Evolutionary conservation across 1,140 invertebrate species (phyloP).

Genomic region (Pollicipes pollicipes): DNA sequence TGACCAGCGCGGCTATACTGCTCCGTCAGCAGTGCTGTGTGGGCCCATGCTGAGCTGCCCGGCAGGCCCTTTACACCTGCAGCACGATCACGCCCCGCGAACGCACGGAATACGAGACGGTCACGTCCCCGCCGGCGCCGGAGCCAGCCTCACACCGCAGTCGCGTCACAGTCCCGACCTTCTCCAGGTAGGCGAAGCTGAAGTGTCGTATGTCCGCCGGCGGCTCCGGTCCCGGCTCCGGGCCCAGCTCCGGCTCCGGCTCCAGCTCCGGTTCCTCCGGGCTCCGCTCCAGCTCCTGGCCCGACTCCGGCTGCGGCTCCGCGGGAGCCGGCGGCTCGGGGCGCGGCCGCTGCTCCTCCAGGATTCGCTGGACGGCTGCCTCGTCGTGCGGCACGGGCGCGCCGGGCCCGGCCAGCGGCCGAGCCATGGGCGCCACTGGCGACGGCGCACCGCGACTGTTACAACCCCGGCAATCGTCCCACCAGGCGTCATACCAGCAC

Average conservation of each 20-base stretch:
- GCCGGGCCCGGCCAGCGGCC: not conserved
- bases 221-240: conserved; percentile 14
- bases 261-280: not conserved
- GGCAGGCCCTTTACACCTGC: too few species aligned
- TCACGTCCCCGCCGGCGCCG: too few species aligned
- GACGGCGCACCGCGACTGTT: too few species aligned
- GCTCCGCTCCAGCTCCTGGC: not conserved
- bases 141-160: too few species aligned
- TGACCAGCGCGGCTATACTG: too few species aligned
- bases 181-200: conserved; percentile 27
- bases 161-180: too few species aligned
- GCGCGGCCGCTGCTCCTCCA: conserved; percentile 3
- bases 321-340: not conserved
- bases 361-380: not conserved
- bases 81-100: too few species aligned
- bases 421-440: not conserved
- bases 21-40: too few species aligned
- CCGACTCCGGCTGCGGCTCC: not conserved
- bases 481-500: too few species aligned
- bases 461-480: too few species aligned
- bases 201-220: conserved; percentile 25
- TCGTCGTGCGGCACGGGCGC: conserved; percentile 4
- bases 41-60: too few species aligned
- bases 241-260: not conserved
- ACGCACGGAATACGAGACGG: too few species aligned